phyloP scores from a whole-genome alignment of 2,113 vertebrate genomes.

The Siphamia tubifer region DNA sequence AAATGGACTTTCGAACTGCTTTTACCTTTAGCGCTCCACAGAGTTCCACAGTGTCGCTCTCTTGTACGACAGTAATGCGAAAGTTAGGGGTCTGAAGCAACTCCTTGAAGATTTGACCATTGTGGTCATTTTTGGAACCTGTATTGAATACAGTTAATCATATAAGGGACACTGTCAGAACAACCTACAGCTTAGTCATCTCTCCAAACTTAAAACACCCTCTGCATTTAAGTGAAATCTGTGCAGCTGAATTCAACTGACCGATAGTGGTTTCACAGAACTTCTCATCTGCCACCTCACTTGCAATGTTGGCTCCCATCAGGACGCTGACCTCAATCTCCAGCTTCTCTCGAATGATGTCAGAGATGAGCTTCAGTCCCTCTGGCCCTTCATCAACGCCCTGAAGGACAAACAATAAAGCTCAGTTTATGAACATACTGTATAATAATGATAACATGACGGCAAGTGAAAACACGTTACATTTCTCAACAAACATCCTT shows the following conservation, averaged over 20 bases:
- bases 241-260: slow-evolving; percentile 34
- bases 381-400: slow-evolving; percentile 83
- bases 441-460: too few species aligned
- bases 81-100: slow-evolving; percentile 87
- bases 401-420: slow-evolving; percentile 49
- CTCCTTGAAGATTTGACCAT: slow-evolving; percentile 84
- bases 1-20: neutral
- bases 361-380: slow-evolving; percentile 84
- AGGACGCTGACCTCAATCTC: slow-evolving; percentile 86
- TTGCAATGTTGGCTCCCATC: slow-evolving; percentile 90
- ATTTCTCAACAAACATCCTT: too few species aligned
- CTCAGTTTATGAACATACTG: neutral
- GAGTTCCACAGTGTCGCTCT: slow-evolving; percentile 85
- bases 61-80: slow-evolving; percentile 83
- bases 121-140: slow-evolving; percentile 80
- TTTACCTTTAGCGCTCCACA: slow-evolving; percentile 88
- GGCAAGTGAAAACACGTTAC: too few species aligned
- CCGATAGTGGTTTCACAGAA: slow-evolving; percentile 90
- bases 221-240: neutral
- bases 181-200: too few species aligned
- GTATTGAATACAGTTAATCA: neutral
- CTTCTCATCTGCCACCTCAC: slow-evolving; percentile 86
- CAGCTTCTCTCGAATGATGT: slow-evolving; percentile 86
- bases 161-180: too few species aligned
- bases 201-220: neutral